Percentiles rank a stretch among this genome's conserved stretches.
These are phyloP conservation scores for Chlorocebus sabaeus DNA, from an alignment of 2,113 vertebrate species.

Conservation along the genomic window DNA sequence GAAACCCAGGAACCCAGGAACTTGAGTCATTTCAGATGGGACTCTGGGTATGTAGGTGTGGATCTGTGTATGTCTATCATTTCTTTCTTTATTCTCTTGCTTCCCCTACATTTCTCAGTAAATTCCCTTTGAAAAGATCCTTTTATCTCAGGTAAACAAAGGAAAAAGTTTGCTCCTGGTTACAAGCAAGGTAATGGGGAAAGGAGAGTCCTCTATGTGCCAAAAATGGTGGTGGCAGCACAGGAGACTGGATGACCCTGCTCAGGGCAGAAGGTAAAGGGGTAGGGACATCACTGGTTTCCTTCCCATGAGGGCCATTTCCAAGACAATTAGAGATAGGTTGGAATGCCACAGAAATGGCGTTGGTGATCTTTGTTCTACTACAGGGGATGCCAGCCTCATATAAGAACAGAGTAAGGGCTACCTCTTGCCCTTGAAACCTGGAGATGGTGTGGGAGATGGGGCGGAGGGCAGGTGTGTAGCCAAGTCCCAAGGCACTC, in stretches of 20 bases:
- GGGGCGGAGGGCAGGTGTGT: too few species aligned
- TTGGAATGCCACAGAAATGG: background rate
- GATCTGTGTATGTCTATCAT: background rate
- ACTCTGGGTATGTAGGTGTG: background rate
- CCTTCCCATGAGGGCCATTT: background rate
- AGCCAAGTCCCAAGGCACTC: background rate
- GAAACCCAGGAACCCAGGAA: background rate
- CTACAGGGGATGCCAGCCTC: background rate
- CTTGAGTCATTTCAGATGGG: background rate
- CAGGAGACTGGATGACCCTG: background rate
- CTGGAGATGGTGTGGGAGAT: background rate
- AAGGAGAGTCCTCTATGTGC: too few species aligned
- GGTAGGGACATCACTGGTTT: background rate
- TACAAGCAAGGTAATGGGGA: background rate
- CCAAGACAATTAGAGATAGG: background rate
- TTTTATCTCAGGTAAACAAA: background rate
- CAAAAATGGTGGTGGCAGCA: background rate
- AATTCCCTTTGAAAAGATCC: background rate
- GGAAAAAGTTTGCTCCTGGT: background rate
- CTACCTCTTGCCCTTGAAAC: background rate
- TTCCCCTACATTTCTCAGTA: background rate
- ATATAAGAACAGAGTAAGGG: background rate
- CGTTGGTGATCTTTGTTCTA: background rate
- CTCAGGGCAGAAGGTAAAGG: background rate
- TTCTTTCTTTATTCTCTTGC: background rate